phyloP scores from a whole-genome alignment of 1,140 invertebrate genomes.

The Pteromalus puparum region DNA sequence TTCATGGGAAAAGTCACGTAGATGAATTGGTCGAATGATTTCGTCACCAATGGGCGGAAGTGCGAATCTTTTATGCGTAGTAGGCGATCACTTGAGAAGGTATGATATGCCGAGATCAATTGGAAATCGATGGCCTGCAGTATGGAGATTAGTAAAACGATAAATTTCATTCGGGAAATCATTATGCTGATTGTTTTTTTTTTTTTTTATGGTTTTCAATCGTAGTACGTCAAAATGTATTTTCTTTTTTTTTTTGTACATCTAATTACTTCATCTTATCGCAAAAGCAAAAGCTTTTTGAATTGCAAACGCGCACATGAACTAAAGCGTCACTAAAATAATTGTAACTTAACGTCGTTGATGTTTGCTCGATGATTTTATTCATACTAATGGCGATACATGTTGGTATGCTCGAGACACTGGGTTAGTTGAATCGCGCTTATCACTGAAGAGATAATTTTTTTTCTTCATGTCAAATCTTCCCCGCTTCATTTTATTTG shows the following conservation, averaged over 20 bases:
- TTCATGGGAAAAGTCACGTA: not conserved
- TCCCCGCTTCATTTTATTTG: not conserved
- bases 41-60: not conserved
- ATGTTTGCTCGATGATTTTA: not conserved
- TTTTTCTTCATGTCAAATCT: not conserved
- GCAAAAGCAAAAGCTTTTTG: no score
- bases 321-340: not conserved
- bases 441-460: constrained; percentile 8
- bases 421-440: not conserved
- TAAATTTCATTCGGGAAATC: not conserved
- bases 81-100: not conserved
- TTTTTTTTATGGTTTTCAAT: not conserved
- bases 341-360: not conserved
- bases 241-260: no score
- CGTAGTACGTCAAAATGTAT: no score
- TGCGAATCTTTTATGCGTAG: not conserved
- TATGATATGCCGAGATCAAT: not conserved
- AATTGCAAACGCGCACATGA: no score
- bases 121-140: not conserved
- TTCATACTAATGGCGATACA: not conserved
- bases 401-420: not conserved
- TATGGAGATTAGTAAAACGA: not conserved
- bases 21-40: not conserved
- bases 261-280: no score
- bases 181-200: not conserved